Conservation (phyloP, 2,113 vertebrate species). For the Hippocampus zosterae region DNA sequence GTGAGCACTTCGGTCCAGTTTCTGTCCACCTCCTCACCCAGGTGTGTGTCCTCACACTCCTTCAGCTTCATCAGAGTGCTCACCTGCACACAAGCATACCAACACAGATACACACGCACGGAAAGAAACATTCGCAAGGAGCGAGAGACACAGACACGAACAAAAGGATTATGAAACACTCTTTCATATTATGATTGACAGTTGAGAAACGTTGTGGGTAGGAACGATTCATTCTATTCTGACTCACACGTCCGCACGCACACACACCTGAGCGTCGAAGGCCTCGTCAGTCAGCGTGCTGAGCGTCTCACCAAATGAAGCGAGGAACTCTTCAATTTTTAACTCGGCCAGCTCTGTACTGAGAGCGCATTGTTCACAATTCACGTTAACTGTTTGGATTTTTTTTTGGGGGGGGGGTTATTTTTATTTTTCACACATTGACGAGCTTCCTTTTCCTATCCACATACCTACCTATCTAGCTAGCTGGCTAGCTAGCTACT, state of each 20-base stretch:
- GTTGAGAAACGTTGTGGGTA: not conserved
- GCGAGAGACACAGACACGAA: no score
- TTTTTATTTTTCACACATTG: no score
- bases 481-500: no score
- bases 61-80: constrained; percentile 93
- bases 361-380: constrained; percentile 38
- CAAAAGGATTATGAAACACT: not conserved
- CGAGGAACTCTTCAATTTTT: constrained; percentile 94
- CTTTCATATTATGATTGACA: not conserved
- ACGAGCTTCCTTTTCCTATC: no score
- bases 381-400: not conserved
- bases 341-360: constrained; percentile 91
- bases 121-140: not conserved
- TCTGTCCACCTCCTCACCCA: constrained; percentile 94
- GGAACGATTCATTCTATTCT: not conserved
- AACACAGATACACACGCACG: not conserved
- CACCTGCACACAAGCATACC: constrained; percentile 68
- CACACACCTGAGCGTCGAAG: constrained; percentile 77
- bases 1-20: constrained; percentile 94
- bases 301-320: constrained; percentile 84
- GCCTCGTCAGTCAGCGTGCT: constrained; percentile 83
- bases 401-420: no score
- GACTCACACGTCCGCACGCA: not conserved
- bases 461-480: no score
- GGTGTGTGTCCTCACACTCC: constrained; percentile 93